These are phyloP conservation scores for Erpetoichthys calabaricus DNA, from an alignment of 2,797 vertebrate species.

Conservation along the genomic window DNA sequence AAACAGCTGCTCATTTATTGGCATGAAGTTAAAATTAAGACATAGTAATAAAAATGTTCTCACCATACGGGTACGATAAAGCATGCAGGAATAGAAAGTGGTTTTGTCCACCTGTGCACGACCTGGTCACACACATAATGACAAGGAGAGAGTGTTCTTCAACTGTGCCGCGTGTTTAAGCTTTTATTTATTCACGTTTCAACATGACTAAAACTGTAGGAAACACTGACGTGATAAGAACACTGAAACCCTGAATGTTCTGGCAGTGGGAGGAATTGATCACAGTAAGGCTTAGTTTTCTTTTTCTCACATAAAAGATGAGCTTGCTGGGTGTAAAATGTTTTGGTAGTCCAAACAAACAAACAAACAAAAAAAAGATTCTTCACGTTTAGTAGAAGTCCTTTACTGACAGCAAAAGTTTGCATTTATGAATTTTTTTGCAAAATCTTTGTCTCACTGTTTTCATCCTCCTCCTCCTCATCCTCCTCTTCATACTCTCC, in stretches of 20 bases:
- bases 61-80: too few relatives aligned
- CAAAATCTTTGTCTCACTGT: conserved; percentile 46
- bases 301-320: conserved; percentile 19
- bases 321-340: conserved; percentile 34
- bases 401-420: conserved; percentile 28
- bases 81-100: too few relatives aligned
- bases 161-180: too few relatives aligned
- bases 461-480: conserved; percentile 39
- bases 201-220: too few relatives aligned
- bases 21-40: too few relatives aligned
- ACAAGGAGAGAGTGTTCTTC: too few relatives aligned
- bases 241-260: conserved; percentile 4
- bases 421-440: conserved; percentile 70
- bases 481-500: conserved; percentile 45
- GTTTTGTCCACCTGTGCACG: too few relatives aligned
- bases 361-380: conserved; percentile 62
- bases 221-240: too few relatives aligned
- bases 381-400: conserved; percentile 30
- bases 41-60: too few relatives aligned
- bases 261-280: conserved; percentile 29
- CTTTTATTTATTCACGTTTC: too few relatives aligned
- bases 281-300: conserved; percentile 34
- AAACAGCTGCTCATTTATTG: too few relatives aligned
- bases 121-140: too few relatives aligned
- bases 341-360: conserved; percentile 21